Conservation (phyloP, 2,888 invertebrate genomes). For the Clitarchus hookeri region DNA sequence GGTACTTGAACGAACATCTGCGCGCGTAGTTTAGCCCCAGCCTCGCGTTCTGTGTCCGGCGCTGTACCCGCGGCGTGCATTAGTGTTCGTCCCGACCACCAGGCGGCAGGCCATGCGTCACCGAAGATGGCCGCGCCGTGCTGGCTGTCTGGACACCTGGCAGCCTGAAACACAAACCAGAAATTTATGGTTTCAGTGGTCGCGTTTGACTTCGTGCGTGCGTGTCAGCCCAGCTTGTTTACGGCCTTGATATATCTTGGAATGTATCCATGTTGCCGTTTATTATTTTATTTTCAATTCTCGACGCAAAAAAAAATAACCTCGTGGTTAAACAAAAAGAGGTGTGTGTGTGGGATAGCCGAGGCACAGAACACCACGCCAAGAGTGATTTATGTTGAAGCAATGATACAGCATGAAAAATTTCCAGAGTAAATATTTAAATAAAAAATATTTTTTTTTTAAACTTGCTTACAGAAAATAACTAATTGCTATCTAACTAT, state of each 20-base stretch:
- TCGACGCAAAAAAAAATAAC: not conserved
- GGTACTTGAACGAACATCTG: not conserved
- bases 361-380: not conserved
- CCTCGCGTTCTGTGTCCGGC: not conserved
- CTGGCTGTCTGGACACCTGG: not conserved
- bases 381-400: not conserved
- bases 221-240: not conserved
- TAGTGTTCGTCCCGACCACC: not conserved
- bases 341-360: not conserved
- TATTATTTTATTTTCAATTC: conserved; percentile 14
- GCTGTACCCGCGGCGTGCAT: not conserved
- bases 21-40: not conserved
- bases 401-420: no score
- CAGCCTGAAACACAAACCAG: conserved; percentile 21
- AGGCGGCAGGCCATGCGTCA: not conserved
- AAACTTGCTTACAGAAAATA: no score
- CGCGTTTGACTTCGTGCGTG: not conserved
- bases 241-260: conserved; percentile 10
- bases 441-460: no score
- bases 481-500: no score
- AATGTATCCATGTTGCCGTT: not conserved
- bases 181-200: not conserved
- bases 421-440: no score
- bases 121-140: conserved; percentile 11
- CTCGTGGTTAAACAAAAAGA: not conserved